Base-by-base conservation (phyloP, 1,140 invertebrate genomes). In the Neodiprion fabricii region DNA sequence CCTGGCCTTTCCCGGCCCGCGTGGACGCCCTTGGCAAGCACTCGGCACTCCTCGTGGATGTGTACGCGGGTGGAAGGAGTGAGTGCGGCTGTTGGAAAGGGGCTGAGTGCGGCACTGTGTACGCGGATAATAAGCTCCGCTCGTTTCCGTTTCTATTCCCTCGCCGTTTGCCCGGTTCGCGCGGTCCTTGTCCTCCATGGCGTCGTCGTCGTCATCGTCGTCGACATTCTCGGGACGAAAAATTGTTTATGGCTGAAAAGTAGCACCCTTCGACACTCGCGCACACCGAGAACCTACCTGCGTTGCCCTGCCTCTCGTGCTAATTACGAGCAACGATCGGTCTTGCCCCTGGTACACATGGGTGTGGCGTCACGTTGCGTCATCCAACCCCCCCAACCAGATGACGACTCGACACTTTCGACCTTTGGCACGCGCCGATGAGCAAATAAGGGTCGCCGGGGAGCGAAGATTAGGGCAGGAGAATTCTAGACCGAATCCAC, bases 11-110 rank as follows among this genome's bases (percentile, higher is more conserved):
- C 53, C 53, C n/a, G 53, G 53, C 4, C 28, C 2, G 28, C n/a
- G 53, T 61, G n/a, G 11, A 61, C 53, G n/a, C 53, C 53, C 53
- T 61, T 61, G 53, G 53, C 53, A 61, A 61, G 53, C 53, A 61
- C 53, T 61, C 28, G 28, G 28, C 28, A 40, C 28, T 40, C 11
- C 53, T 61, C 53, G 53, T 61, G 53, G 53, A 12, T 61, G 5
- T 40, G 28, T 40, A 40, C 28, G 28, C 5, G 28, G 28, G 28
- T 40, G 28, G 28, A 40, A 40, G 28, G 28, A 40, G 28, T 40
- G 28, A 40, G 28, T 40, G 28, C 28, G 28, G 28, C 28, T 5
- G 28, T 4, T 61, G 53, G n/a, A 14, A 17, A 40, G 28, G 28
- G 28, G 28, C 28, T 40, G 28, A 40, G 28, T 40, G 28, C 28